Evolutionary conservation across 2,888 invertebrate genomes (phyloP).

Genomic region (Andrena marginata): DNA sequence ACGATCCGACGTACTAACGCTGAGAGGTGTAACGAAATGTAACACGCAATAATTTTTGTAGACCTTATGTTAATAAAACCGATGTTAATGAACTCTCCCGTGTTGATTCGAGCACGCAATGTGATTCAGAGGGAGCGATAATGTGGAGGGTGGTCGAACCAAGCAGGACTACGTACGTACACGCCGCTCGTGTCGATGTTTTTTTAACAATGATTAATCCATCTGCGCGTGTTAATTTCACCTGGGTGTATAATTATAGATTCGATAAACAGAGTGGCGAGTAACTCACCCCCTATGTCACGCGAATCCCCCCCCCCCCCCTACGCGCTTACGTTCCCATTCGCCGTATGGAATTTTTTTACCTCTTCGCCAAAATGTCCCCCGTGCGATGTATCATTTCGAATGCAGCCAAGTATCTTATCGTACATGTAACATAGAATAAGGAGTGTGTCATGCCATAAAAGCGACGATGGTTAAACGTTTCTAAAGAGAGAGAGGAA

Average conservation of each 20-base stretch:
- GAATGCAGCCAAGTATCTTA: conserved; percentile 47
- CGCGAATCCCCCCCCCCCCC: background rate
- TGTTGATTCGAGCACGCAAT: conserved; percentile 33
- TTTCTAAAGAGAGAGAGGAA: conserved; percentile 40
- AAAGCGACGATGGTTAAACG: conserved; percentile 50
- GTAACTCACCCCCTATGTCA: background rate
- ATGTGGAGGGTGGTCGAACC: too few species aligned
- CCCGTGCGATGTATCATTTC: conserved; percentile 47
- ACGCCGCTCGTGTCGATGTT: background rate
- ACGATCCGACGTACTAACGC: conserved; percentile 42
- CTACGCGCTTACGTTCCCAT: conserved; percentile 16
- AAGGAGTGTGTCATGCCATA: conserved; percentile 55
- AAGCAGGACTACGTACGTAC: too few species aligned
- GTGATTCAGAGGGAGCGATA: background rate
- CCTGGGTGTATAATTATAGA: conserved; percentile 5
- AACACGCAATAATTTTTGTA: conserved; percentile 60
- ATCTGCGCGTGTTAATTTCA: conserved; percentile 42
- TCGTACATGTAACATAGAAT: conserved; percentile 56
- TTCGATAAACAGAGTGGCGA: conserved; percentile 7
- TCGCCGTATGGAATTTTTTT: conserved; percentile 19
- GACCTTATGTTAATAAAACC: conserved; percentile 60
- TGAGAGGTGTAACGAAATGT: conserved; percentile 48
- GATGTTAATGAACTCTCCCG: conserved; percentile 47
- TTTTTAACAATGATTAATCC: conserved; percentile 16
- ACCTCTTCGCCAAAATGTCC: conserved; percentile 11